Evolutionary conservation across 2,797 vertebrate species (phyloP).

Genomic region (Lutjanus argentimaculatus): DNA sequence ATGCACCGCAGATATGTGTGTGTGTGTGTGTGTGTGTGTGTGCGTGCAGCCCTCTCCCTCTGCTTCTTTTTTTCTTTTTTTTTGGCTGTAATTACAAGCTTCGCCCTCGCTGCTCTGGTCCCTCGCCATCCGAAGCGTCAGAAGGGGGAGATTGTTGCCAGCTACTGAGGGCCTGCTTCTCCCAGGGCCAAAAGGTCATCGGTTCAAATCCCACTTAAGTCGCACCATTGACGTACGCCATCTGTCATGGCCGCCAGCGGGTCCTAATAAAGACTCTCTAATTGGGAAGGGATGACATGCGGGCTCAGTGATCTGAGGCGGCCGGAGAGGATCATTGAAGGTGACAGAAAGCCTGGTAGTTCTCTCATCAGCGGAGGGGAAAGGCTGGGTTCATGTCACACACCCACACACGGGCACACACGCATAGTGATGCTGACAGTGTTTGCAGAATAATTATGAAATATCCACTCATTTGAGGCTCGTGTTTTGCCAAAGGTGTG

Average conservation of each 20-base stretch:
- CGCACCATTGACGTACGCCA: conserved; percentile 76
- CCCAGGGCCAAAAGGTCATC: conserved; percentile 70
- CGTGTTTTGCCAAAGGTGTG: conserved; percentile 39
- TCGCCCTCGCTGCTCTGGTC: conserved; percentile 26
- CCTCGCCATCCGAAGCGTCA: conserved; percentile 23
- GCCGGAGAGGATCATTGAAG: conserved; percentile 74
- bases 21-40: conserved; percentile 10
- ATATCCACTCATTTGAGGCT: conserved; percentile 7
- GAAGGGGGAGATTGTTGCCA: conserved; percentile 70
- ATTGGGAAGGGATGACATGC: conserved; percentile 85
- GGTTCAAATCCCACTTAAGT: conserved; percentile 83
- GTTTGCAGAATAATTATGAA: conserved; percentile 38
- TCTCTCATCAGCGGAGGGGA: conserved; percentile 23
- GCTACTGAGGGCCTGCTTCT: conserved; percentile 44
- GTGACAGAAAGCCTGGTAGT: conserved; percentile 62
- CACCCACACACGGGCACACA: conserved; percentile 2
- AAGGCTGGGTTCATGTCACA: conserved; percentile 39
- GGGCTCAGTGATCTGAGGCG: conserved; percentile 69
- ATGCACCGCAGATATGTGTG: conserved; percentile 26
- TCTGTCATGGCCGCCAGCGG: conserved; percentile 79
- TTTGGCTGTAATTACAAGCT: conserved; percentile 62
- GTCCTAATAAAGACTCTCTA: conserved; percentile 80
- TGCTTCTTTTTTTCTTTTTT: not conserved
- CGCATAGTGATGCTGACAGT: conserved; percentile 43
- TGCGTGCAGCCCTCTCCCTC: conserved; percentile 1